phyloP scores from a whole-genome alignment of 2,113 vertebrate species.

The Pitta sordida region DNA sequence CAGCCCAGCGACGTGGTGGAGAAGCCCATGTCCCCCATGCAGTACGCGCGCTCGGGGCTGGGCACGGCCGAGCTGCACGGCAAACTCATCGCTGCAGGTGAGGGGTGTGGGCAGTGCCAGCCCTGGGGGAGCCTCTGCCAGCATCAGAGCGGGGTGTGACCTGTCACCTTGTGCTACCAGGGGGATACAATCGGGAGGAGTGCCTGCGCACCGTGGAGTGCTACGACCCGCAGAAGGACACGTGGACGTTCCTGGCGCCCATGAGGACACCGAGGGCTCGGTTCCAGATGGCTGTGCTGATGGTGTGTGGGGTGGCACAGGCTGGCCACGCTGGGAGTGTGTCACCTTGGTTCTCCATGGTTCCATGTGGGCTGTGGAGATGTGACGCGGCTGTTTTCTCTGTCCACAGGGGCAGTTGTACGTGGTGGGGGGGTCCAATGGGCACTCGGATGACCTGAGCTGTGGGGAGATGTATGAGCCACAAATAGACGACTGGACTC shows the following conservation, averaged over 20 bases:
- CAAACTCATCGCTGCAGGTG: conserved; percentile 89
- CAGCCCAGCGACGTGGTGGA: conserved; percentile 81
- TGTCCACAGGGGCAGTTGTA: conserved; percentile 87
- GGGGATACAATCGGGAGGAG: conserved; percentile 97
- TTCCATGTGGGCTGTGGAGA: background rate
- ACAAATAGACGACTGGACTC: conserved; percentile 86
- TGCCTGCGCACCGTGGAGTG: conserved; percentile 96
- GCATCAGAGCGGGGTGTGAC: background rate
- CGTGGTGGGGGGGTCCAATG: conserved; percentile 95
- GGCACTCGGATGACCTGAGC: conserved; percentile 96
- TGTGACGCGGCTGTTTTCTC: background rate
- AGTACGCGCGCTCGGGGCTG: conserved; percentile 92
- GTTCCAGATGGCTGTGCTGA: conserved; percentile 97
- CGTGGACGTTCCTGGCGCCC: conserved; percentile 93
- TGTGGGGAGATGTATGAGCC: conserved; percentile 95
- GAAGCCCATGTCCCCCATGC: conserved; percentile 92
- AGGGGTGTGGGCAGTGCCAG: accelerated
- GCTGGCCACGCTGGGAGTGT: accelerated
- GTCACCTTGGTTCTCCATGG: too few relatives aligned
- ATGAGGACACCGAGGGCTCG: conserved; percentile 96
- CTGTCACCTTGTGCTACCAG: conserved; percentile 52
- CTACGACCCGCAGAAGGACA: conserved; percentile 86
- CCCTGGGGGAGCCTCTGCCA: background rate
- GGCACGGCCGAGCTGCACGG: conserved; percentile 87
- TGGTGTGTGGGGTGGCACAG: conserved; percentile 72